These are phyloP conservation scores for Oreohelix idahoensis DNA, from an alignment of 1,140 invertebrate genomes.

Conservation along the genomic window DNA sequence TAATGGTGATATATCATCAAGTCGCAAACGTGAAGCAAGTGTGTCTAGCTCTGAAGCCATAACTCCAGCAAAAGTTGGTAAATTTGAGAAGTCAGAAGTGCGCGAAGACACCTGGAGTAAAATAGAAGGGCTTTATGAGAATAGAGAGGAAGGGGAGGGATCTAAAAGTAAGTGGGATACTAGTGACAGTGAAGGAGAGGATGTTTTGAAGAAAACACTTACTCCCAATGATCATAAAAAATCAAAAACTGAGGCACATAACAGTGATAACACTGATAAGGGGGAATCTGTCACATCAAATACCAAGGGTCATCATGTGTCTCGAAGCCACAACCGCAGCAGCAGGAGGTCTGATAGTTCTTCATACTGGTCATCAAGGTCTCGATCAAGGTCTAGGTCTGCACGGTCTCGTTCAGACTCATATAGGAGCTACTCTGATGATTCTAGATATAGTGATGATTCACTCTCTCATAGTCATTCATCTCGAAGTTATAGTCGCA, in stretches of 20 bases:
- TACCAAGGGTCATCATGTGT: conserved; percentile 2
- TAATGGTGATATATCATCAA: conserved; percentile 34
- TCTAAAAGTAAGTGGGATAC: conserved; percentile 69
- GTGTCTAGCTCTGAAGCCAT: conserved; percentile 32
- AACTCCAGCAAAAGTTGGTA: conserved; percentile 41
- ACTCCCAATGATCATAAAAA: conserved; percentile 24
- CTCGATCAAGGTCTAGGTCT: conserved; percentile 56
- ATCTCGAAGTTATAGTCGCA: conserved; percentile 55
- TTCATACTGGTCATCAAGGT: conserved; percentile 59
- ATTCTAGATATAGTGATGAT: conserved; percentile 53
- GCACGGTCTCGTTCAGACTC: conserved; percentile 45
- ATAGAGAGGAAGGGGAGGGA: conserved; percentile 55
- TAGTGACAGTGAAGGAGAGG: conserved; percentile 67
- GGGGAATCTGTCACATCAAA: neutral
- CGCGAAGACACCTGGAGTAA: conserved; percentile 65
- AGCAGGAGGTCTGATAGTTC: conserved; percentile 59
- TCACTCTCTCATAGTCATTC: conserved; percentile 57
- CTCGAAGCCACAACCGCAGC: conserved; percentile 36
- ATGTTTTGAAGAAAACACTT: conserved; percentile 41
- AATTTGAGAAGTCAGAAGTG: conserved; percentile 32
- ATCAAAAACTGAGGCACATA: neutral
- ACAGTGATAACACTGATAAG: neutral
- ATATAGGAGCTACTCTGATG: conserved; percentile 58
- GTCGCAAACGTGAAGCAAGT: conserved; percentile 41
- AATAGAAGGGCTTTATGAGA: conserved; percentile 63